phyloP scores from a whole-genome alignment of 1,140 invertebrate genomes.

The Mactra quadrangularis region DNA sequence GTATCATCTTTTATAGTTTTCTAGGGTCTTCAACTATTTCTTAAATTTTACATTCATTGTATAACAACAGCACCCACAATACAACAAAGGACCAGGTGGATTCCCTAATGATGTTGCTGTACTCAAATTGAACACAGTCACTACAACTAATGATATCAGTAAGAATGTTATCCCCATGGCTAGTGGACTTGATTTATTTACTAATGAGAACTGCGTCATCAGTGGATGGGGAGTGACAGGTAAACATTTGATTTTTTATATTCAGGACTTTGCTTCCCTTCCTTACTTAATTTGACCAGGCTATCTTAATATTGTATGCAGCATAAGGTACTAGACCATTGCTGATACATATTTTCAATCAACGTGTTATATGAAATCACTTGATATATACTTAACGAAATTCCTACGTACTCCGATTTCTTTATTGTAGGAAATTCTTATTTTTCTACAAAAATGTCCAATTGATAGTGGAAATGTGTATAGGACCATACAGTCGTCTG shows the following conservation, averaged over 20 bases:
- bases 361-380: no score
- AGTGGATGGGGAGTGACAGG: slow-evolving; percentile 22
- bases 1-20: background rate
- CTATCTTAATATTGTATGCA: no score
- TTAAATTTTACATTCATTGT: background rate
- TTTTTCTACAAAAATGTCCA: no score
- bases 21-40: background rate
- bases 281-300: no score
- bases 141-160: slow-evolving; percentile 10
- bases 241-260: background rate
- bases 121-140: background rate
- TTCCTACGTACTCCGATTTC: no score
- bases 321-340: no score
- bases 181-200: background rate
- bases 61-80: background rate
- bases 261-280: no score
- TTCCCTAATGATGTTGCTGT: slow-evolving; percentile 33
- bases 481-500: no score
- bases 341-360: no score
- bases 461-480: no score
- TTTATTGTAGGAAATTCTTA: no score
- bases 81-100: slow-evolving; percentile 4
- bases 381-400: no score
- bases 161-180: slow-evolving; percentile 26
- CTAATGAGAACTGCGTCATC: background rate